A percentile compares a stretch with the other conserved stretches of the same genome.
phyloP scores from a whole-genome alignment of 2,113 vertebrate genomes.

The Phalacrocorax carbo region DNA sequence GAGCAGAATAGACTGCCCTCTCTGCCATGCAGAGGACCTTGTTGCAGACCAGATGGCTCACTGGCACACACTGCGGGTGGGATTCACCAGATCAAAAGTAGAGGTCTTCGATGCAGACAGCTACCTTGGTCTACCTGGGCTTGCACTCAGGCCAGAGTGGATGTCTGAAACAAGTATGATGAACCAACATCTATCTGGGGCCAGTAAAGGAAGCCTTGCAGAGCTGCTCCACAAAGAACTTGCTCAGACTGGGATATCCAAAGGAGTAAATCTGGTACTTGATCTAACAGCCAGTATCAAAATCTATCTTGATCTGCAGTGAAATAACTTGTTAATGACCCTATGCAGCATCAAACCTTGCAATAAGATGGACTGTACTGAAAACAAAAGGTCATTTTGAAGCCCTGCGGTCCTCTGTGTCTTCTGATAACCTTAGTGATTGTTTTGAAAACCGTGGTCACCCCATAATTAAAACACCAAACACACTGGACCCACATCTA shows the following conservation, averaged over 20 bases:
- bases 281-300: neutral
- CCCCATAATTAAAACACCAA: neutral
- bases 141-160: neutral
- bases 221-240: neutral
- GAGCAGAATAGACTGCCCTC: neutral
- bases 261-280: neutral
- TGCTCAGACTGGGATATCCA: neutral
- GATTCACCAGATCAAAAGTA: neutral
- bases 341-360: neutral
- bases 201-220: neutral
- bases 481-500: neutral
- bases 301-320: neutral
- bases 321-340: neutral
- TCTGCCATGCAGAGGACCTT: neutral
- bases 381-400: neutral
- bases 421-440: neutral
- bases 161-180: neutral
- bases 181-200: neutral
- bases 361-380: neutral
- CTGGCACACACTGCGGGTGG: neutral
- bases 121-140: neutral
- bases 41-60: neutral
- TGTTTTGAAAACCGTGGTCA: fast-evolving
- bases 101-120: neutral
- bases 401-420: neutral